These are phyloP conservation scores for Agonopterix alstromeriana DNA, from an alignment of 2,888 invertebrate species.

Conservation along the genomic window DNA sequence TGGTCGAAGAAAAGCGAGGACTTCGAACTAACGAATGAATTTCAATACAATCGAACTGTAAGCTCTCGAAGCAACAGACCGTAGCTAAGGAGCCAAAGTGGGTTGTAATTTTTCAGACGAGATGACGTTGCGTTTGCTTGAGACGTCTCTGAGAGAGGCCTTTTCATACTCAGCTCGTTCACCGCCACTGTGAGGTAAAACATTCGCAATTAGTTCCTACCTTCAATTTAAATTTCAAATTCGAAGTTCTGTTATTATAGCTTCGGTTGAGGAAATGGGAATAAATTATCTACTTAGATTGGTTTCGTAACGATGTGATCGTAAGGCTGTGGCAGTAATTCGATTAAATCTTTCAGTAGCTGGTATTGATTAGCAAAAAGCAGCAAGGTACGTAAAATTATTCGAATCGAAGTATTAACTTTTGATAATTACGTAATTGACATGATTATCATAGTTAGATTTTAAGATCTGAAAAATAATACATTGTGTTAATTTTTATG, in stretches of 20 bases:
- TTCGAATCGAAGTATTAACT: too few relatives aligned
- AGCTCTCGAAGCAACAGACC: constrained; percentile 38
- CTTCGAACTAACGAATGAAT: neutral
- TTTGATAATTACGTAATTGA: too few relatives aligned
- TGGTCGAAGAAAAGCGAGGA: constrained; percentile 15
- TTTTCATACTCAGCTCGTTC: constrained; percentile 63
- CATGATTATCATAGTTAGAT: too few relatives aligned
- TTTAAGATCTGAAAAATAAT: too few relatives aligned
- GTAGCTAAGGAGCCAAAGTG: constrained; percentile 38
- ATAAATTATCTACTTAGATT: too few relatives aligned
- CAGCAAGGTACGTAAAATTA: too few relatives aligned
- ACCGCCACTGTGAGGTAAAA: constrained; percentile 52
- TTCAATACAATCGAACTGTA: constrained; percentile 18
- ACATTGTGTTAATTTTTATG: too few relatives aligned
- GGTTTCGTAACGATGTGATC: too few relatives aligned
- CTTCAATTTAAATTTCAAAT: constrained; percentile 12
- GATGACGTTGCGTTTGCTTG: constrained; percentile 43
- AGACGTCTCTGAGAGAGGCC: constrained; percentile 51
- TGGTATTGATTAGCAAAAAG: neutral
- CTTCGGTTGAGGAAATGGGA: neutral
- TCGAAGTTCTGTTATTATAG: constrained; percentile 6
- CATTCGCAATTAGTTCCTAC: constrained; percentile 10
- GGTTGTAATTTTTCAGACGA: constrained; percentile 23
- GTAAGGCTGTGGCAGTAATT: too few relatives aligned
- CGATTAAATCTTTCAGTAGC: neutral